Base-by-base conservation (phyloP, 2,113 vertebrate genomes). In the Ascaphus truei region DNA sequence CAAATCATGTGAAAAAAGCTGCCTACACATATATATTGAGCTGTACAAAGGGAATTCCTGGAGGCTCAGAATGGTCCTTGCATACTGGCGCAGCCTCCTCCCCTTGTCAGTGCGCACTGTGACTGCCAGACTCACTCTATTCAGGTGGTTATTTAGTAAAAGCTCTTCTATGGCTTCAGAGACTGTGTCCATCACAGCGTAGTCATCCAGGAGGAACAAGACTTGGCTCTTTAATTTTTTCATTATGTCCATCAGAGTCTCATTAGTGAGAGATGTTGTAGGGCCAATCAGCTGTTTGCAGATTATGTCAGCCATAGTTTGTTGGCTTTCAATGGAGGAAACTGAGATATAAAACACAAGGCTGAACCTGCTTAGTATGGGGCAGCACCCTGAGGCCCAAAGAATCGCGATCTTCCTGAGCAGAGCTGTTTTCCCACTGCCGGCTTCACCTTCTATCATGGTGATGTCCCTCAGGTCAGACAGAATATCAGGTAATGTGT, bases 341-440 rank as follows among this genome's bases (percentile, higher is more conserved):
- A 78, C 64, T 27, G 79, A 79, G 50, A 84, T 55, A 58, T 43
- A 81, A 72, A 84, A 81, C 25, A 84, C 79, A 51, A 86, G 72
- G 55, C 34, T 73, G 64, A 80, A 83, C 51, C 82, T 74, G 62
- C 51, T 64, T 47, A 83, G 39, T 26, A 78, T 9, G 11, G 77
- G 75, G 29, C 80, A 83, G 62, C 68, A 62, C 10, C 79, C 80
- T 11, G 72, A 80, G 2, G 77, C 80, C 81, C 84, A 83, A 1
- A 84, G 74, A 29, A 75, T 63, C 16, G 77, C 79, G 39, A 66
- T 75, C 56, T 75, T 76, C 71, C 73, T 77, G n/a, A 86, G 72
- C 13, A 83, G 45, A 16, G 75, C 37, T 0, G 72, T 62, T 74
- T 81, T 84, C 20, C 79, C 76, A 27, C 75, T 77, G 12, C 81